Base-by-base conservation (phyloP, 2,113 vertebrate genomes). In the Lota lota region DNA sequence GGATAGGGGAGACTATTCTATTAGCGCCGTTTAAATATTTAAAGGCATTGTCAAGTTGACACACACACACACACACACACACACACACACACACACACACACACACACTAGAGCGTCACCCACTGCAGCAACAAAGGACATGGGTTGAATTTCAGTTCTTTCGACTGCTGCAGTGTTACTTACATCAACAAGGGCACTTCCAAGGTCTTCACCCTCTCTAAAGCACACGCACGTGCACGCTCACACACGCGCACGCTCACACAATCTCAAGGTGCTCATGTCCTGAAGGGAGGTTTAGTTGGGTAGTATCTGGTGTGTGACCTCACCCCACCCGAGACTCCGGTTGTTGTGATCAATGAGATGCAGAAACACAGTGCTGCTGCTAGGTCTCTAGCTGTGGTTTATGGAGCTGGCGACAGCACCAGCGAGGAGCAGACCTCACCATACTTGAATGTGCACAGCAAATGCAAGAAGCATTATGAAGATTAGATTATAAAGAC, bases 101-200 rank as follows among this genome's bases (percentile, higher is more conserved):
- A 60, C 19, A 60, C 19, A 21, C 22, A 62, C 22, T 33, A 51
- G 11, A 21, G 67, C 79, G 72, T 79, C 75, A 70, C 19, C 20
- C 51, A 18, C 54, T 20, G 5, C 61, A 59, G 22, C 76, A 77
- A 70, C 58, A 73, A 66, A 57, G 62, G 61, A 68, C 68, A 33
- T 0, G 76, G 79, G 63, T 91, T 74, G 15, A 66, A 56, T 70
- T 89, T 86, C 80, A 82, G 79, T 68, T 58, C 65, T 40, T 79
- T 80, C 81, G 66, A 77, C 80, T 79, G 58, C 60, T 69, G 70
- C 66, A 79, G 77, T 82, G 74, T 85, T 84, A 85, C 77, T 89
- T 86, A 82, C 85, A 89, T 78, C 74, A 85, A 83, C 85, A 88
- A 88, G 83, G 89, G 67, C 85, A 87, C 15, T 58, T 73, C 54